phyloP scores from a whole-genome alignment of 2,113 vertebrate species.

The Scytalopus superciliaris region DNA sequence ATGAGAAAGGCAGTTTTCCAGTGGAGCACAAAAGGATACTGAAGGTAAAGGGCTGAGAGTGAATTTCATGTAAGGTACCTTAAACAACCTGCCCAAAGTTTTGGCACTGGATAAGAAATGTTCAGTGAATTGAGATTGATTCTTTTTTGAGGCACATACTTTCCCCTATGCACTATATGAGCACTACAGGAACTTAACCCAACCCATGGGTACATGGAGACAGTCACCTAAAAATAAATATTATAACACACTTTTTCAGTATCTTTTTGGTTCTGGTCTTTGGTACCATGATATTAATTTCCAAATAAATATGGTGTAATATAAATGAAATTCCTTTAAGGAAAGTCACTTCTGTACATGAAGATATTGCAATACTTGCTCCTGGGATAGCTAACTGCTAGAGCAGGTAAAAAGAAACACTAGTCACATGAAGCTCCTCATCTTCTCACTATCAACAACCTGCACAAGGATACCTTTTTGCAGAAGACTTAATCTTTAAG shows the following conservation, averaged over 20 bases:
- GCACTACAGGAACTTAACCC: background rate
- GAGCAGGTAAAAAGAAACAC: background rate
- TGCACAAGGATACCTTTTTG: background rate
- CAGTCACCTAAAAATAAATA: background rate
- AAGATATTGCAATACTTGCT: background rate
- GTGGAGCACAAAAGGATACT: background rate
- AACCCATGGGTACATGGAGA: background rate
- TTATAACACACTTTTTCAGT: background rate
- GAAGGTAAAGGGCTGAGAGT: background rate
- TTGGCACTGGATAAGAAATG: background rate
- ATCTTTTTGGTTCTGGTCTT: background rate
- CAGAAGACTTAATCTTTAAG: background rate
- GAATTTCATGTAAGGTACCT: background rate
- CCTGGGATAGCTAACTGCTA: background rate
- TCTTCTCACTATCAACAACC: background rate
- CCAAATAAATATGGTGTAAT: background rate
- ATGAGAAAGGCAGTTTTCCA: background rate
- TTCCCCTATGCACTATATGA: background rate
- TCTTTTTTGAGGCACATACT: background rate
- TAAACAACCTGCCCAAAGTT: background rate
- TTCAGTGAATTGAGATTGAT: accelerated
- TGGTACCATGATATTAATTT: background rate
- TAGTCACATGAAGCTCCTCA: background rate
- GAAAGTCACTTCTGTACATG: background rate
- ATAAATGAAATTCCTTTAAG: background rate